Percentiles rank a stretch among this genome's conserved stretches.
These are phyloP conservation scores for Megalurothrips usitatus DNA, from an alignment of 2,888 invertebrate species.

Conservation along the genomic window DNA sequence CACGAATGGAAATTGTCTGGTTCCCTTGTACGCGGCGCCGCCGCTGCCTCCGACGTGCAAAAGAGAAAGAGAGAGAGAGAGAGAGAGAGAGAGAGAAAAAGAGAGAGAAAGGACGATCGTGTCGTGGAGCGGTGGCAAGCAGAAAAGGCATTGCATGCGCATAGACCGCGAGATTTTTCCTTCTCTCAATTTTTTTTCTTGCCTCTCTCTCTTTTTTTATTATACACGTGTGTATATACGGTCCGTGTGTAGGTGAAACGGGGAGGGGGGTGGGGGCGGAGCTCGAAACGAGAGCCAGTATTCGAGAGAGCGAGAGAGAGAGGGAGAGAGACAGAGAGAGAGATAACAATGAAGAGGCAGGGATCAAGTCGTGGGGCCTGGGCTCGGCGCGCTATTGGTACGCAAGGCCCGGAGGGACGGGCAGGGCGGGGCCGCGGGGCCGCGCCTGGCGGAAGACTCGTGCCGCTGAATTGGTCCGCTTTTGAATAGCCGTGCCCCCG, in stretches of 20 bases:
- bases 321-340: background rate
- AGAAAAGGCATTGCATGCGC: background rate
- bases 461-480: too few species aligned
- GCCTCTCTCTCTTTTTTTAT: background rate
- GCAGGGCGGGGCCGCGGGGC: background rate
- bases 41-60: too few species aligned
- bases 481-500: background rate
- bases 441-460: background rate
- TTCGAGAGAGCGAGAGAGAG: too few species aligned
- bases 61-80: too few species aligned
- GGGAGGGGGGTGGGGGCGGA: background rate
- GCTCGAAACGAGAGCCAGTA: background rate
- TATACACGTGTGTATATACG: too few species aligned
- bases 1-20: constrained; percentile 9
- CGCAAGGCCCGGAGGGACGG: background rate
- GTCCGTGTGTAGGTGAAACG: background rate
- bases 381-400: background rate
- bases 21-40: background rate
- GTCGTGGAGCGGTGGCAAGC: too few species aligned
- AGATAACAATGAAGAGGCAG: background rate
- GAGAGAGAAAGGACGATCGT: too few species aligned
- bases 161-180: background rate
- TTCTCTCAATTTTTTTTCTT: background rate
- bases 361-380: background rate
- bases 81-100: too few species aligned